Evolutionary conservation across 1,140 invertebrate species (phyloP), one percentile per base, ranked within the genome.

Genomic region (Melitaea cinxia): DNA sequence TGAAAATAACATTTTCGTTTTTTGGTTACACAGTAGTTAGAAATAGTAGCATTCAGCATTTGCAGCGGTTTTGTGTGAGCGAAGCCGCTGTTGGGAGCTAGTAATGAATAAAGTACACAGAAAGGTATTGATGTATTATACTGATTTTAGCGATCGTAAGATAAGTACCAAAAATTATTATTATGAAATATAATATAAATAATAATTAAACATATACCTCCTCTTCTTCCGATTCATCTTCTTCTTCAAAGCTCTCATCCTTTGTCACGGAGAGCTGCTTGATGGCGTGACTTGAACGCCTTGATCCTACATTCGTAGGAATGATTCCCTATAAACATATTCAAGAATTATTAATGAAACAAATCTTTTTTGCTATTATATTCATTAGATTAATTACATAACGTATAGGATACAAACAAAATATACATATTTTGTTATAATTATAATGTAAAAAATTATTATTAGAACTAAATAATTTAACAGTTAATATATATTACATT

Each of bases 181-280:
- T n/a, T 42, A 45, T 47, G 26, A 3, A 28, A 4, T 28, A 42
- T 4, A 26, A 59, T 15, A 47, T 33, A 49, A 33, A 1, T 17
- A 1, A 53, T 0, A 15, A 15, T 28, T 30, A 5, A 30, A 30
- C 10, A 10, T 7, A 15, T 79, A 89, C 88, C 82, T 85, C 88
- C 64, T 91, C 89, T 49, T 78, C 81, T 55, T 88, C 87, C 17
- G 88, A 90, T 72, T 91, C 90, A 62, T 92, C 92, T 68, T 93
- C 91, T 77, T 93, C 92, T 68, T 91, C 90, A 65, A 91, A 91
- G 37, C 88, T 90, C 14, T 86, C 83, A 55, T 91, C 89, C 69
- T 87, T 91, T 37, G 91, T 90, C 37, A 91, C 83, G 4, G 87
- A 90, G 10, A 87, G 77, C 67, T 91, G 91, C 53, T 80, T 91